Percentiles rank a stretch among this genome's conserved stretches.
Evolutionary conservation across 2,888 invertebrate genomes (phyloP).

Genomic region (Pimpla rufipes): DNA sequence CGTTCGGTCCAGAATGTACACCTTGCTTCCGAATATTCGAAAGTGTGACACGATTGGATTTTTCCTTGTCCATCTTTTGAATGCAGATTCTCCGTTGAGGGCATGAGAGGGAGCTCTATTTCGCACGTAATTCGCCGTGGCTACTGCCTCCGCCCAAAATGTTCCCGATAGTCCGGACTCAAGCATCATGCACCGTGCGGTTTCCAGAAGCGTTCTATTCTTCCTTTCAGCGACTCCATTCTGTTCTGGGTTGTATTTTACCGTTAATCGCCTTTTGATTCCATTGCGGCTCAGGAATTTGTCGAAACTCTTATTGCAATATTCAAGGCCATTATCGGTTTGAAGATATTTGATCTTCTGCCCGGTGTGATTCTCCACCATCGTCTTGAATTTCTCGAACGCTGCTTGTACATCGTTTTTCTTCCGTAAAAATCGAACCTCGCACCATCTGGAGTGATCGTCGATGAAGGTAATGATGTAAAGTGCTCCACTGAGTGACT

Average conservation of each 20-base stretch:
- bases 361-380: conserved; percentile 68
- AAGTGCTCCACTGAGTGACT: conserved; percentile 20
- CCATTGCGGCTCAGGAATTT: conserved; percentile 25
- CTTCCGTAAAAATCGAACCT: conserved; percentile 47
- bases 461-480: conserved; percentile 67
- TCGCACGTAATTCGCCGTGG: too few relatives aligned
- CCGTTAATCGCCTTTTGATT: conserved; percentile 28
- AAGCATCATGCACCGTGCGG: conserved; percentile 38
- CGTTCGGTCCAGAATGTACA: conserved; percentile 17
- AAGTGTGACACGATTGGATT: conserved; percentile 16
- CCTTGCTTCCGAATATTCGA: conserved; percentile 23
- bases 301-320: conserved; percentile 31
- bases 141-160: conserved; percentile 59
- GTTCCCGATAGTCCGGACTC: conserved; percentile 5
- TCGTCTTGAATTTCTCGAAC: conserved; percentile 24
- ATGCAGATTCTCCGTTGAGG: conserved; percentile 18
- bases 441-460: conserved; percentile 66
- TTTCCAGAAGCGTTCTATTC: conserved; percentile 38
- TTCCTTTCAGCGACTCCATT: conserved; percentile 48
- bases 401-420: conserved; percentile 37
- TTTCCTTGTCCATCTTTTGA: conserved; percentile 21
- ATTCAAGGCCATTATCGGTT: conserved; percentile 32
- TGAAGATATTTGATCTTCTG: conserved; percentile 39
- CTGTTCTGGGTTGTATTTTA: conserved; percentile 36
- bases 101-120: conserved; percentile 34